Evolutionary conservation across 2,113 vertebrate species (phyloP).

Genomic region (Helogale parvula): DNA sequence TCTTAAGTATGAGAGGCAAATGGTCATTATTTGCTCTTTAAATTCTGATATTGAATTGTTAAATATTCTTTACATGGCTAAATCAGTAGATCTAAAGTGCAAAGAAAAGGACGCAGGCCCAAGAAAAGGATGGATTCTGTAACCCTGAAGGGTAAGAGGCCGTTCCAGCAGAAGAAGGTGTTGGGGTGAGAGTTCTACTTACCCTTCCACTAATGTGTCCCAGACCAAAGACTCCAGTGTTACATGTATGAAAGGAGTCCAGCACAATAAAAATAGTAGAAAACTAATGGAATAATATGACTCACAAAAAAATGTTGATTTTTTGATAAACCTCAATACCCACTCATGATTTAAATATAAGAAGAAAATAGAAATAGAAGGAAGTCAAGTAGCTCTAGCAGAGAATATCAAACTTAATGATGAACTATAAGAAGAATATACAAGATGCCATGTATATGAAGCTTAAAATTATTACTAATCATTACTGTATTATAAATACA

Average conservation of each 20-base stretch:
- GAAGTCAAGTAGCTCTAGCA: background rate
- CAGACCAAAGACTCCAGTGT: background rate
- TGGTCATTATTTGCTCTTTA: background rate
- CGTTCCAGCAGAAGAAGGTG: background rate
- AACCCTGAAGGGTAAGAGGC: background rate
- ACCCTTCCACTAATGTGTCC: background rate
- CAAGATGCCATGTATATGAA: background rate
- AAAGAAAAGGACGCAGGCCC: background rate
- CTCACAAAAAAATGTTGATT: background rate
- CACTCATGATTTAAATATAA: background rate
- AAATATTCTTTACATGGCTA: background rate
- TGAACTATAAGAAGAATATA: background rate
- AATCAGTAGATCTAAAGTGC: background rate
- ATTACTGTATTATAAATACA: background rate
- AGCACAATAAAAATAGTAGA: background rate
- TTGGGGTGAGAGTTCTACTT: background rate
- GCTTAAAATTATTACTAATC: background rate
- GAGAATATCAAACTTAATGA: background rate
- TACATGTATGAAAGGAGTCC: background rate
- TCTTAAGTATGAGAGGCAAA: slow-evolving; percentile 5
- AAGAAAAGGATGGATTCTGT: background rate
- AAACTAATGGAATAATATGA: background rate
- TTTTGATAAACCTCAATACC: background rate
- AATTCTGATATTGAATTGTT: background rate
- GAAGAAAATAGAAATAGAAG: background rate